These are phyloP conservation scores for Lithodes maja DNA, from an alignment of 2,888 invertebrate species.

Conservation along the genomic window DNA sequence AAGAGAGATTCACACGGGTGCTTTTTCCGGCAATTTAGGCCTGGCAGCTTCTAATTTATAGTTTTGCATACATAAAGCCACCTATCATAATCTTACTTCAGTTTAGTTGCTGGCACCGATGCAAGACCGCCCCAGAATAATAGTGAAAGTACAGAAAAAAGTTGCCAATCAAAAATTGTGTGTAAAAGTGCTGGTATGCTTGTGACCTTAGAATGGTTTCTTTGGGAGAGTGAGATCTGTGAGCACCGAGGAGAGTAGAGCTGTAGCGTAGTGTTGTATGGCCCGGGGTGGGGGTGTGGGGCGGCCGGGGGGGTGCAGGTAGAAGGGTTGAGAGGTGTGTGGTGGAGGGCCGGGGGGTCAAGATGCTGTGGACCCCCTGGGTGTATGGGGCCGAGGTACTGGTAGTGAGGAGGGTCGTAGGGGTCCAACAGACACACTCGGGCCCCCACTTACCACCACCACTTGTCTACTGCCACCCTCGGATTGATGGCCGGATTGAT, in stretches of 20 bases:
- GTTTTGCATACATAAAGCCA: too few species aligned
- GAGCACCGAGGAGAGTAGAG: constrained; percentile 59
- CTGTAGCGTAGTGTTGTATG: constrained; percentile 58
- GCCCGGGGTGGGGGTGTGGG: constrained; percentile 40
- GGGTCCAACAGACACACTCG: constrained; percentile 34
- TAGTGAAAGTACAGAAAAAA: too few species aligned
- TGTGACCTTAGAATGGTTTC: too few species aligned
- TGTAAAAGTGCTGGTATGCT: too few species aligned
- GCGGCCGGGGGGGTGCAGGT: constrained; percentile 14
- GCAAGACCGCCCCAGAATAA: too few species aligned
- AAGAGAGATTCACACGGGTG: too few species aligned
- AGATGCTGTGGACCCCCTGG: constrained; percentile 47
- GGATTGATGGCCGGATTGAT: neutral
- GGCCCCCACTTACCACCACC: constrained; percentile 17
- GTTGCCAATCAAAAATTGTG: too few species aligned
- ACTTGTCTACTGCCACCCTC: neutral
- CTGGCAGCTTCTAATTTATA: too few species aligned
- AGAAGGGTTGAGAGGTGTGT: neutral
- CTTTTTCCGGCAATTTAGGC: too few species aligned
- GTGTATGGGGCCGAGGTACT: constrained; percentile 65
- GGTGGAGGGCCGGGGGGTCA: constrained; percentile 59
- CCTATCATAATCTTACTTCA: too few species aligned
- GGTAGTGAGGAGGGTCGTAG: constrained; percentile 67
- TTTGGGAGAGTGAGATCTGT: constrained; percentile 51
- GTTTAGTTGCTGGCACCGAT: too few species aligned